These are phyloP conservation scores for Cotesia congregata DNA, from an alignment of 2,888 invertebrate genomes.

Conservation along the genomic window DNA sequence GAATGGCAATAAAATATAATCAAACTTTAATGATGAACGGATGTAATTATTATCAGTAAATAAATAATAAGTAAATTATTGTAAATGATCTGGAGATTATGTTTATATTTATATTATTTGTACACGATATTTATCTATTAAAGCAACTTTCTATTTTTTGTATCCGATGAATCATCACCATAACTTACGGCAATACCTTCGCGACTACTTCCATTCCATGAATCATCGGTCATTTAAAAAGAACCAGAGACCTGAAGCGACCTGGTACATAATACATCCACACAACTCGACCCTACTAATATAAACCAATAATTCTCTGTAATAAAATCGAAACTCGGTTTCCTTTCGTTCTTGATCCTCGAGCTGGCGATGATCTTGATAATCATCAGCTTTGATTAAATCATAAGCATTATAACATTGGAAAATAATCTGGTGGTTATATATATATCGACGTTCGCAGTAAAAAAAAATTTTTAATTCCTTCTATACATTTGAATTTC, in stretches of 20 bases:
- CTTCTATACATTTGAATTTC: too few relatives aligned
- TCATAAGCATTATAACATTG: background rate
- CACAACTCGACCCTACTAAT: background rate
- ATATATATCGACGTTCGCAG: background rate
- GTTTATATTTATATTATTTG: background rate
- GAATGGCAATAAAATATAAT: background rate
- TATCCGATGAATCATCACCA: slow-evolving; percentile 22
- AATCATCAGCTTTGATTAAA: background rate
- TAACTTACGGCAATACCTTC: slow-evolving; percentile 18
- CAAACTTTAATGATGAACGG: background rate
- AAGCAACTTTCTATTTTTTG: slow-evolving; percentile 13
- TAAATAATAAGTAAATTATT: too few relatives aligned
- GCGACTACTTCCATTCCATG: slow-evolving; percentile 18
- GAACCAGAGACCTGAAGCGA: slow-evolving; percentile 2
- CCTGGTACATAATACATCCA: background rate
- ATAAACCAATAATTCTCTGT: background rate
- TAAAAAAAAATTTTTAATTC: background rate
- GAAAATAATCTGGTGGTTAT: background rate
- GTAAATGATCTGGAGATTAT: too few relatives aligned
- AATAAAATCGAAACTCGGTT: slow-evolving; percentile 8
- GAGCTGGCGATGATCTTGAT: background rate
- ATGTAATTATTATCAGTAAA: background rate
- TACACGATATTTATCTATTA: slow-evolving; percentile 1
- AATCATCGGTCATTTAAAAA: slow-evolving; percentile 18
- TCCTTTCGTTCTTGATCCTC: slow-evolving; percentile 7